A percentile compares a stretch with the other conserved stretches of the same genome.
Evolutionary conservation across 2,888 invertebrate genomes (phyloP).

Genomic region (Saturnia pavonia): DNA sequence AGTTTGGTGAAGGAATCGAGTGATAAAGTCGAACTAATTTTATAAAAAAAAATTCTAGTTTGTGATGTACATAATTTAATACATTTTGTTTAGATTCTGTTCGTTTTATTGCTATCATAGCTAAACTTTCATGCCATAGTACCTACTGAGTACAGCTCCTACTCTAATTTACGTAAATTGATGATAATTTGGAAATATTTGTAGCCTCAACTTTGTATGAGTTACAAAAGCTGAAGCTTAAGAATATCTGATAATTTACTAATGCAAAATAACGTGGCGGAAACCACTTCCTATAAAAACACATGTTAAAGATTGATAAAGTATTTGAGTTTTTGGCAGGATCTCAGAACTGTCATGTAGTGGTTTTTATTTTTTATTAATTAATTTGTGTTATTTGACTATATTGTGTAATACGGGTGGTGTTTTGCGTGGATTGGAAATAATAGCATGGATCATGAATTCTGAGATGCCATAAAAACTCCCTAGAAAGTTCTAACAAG

Average conservation of each 20-base stretch:
- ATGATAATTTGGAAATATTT: background rate
- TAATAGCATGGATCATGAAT: no score
- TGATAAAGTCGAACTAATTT: background rate
- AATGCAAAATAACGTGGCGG: no score
- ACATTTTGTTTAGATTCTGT: background rate
- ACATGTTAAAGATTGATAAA: background rate
- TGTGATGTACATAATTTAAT: background rate
- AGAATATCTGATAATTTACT: no score
- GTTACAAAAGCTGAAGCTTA: background rate
- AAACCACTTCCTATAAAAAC: background rate
- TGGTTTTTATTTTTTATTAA: no score
- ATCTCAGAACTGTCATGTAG: no score
- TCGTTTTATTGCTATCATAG: background rate
- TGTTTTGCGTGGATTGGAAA: no score
- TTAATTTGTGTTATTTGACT: no score
- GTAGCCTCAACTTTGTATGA: background rate
- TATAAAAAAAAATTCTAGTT: background rate
- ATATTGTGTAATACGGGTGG: no score
- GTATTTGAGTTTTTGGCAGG: background rate
- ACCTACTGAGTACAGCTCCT: background rate
- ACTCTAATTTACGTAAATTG: background rate
- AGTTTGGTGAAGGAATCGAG: conserved; percentile 54
- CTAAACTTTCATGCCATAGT: background rate
- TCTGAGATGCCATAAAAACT: no score
- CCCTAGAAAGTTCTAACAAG: no score